Conservation (phyloP, 2,113 vertebrate species). For the Entomyzon cyanotis region DNA sequence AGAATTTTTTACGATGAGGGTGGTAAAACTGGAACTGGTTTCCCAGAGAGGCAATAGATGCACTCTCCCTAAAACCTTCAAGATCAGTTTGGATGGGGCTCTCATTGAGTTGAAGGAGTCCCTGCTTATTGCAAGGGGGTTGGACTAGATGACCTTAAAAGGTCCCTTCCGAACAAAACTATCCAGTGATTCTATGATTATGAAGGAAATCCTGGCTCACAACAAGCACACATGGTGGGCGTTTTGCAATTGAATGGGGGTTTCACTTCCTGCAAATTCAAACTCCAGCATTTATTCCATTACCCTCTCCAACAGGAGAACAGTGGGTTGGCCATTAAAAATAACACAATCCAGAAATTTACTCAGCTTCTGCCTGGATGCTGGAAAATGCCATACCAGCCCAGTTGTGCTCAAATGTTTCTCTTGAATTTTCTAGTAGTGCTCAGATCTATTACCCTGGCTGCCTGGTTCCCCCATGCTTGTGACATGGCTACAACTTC, state of each 20-base stretch:
- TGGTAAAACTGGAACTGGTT: background rate
- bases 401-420: background rate
- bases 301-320: background rate
- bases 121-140: background rate
- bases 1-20: fast-evolving
- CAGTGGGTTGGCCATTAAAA: background rate
- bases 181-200: background rate
- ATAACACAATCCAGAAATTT: background rate
- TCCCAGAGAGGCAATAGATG: background rate
- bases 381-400: background rate
- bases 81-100: too few relatives aligned
- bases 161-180: background rate
- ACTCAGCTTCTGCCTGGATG: background rate
- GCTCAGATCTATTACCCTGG: background rate
- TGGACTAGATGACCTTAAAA: background rate
- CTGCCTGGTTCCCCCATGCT: background rate
- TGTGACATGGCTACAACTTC: background rate
- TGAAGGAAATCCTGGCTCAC: background rate
- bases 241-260: background rate
- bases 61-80: background rate
- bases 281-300: background rate
- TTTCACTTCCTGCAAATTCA: background rate
- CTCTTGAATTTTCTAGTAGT: background rate
- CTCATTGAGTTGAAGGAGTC: background rate
- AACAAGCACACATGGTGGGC: background rate